These are phyloP conservation scores for Meloidogyne exigua DNA, from an alignment of 1,140 invertebrate species.

Conservation along the genomic window DNA sequence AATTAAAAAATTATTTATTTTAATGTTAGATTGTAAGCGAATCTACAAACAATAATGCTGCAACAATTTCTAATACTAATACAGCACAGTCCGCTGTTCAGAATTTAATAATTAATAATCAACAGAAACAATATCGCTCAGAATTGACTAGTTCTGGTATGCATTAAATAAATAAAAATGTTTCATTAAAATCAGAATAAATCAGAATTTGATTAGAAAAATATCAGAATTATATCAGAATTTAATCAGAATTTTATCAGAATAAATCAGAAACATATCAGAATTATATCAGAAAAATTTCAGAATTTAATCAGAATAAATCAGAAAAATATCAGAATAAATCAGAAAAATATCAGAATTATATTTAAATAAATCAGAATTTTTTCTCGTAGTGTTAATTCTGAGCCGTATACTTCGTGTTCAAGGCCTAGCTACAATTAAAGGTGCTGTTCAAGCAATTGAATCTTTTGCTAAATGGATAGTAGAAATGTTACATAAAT, in stretches of 20 bases:
- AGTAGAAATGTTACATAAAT: conserved; percentile 83
- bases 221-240: too few relatives aligned
- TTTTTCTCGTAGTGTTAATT: conserved; percentile 73
- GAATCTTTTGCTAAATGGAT: conserved; percentile 95
- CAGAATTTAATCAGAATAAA: too few relatives aligned
- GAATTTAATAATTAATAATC: conserved; percentile 6
- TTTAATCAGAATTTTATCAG: too few relatives aligned
- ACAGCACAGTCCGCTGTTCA: neutral
- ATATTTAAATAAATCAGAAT: too few relatives aligned
- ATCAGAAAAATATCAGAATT: too few relatives aligned
- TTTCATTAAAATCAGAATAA: neutral
- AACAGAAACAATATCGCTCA: conserved; percentile 1
- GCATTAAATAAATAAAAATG: neutral
- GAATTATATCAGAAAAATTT: too few relatives aligned
- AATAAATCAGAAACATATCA: too few relatives aligned
- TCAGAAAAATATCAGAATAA: too few relatives aligned
- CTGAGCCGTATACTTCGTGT: conserved; percentile 82
- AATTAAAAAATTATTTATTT: neutral
- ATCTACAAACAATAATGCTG: neutral
- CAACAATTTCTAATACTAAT: neutral
- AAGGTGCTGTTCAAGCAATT: conserved; percentile 71
- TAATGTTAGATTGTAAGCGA: neutral
- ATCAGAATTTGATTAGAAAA: too few relatives aligned
- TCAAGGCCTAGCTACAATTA: conserved; percentile 69
- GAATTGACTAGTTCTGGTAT: conserved; percentile 67